Evolutionary conservation across 2,888 invertebrate species (phyloP).

Genomic region (Nymphalis c-album): DNA sequence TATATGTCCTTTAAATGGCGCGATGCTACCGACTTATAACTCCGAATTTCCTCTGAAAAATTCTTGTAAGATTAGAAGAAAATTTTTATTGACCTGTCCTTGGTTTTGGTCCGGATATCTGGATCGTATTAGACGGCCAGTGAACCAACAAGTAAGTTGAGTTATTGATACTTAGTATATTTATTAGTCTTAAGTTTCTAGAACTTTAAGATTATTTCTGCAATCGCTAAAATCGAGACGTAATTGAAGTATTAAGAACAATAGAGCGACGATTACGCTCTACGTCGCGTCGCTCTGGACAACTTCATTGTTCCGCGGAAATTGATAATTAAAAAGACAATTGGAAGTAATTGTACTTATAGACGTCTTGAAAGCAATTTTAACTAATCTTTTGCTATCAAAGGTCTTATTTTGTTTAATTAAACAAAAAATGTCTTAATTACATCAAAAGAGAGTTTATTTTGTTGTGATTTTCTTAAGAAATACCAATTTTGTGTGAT

Average conservation of each 20-base stretch:
- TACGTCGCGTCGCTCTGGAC: conserved; percentile 20
- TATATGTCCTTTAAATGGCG: no score
- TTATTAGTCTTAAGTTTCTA: conserved; percentile 3
- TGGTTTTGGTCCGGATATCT: neutral
- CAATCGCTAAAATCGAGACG: conserved; percentile 22
- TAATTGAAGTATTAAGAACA: conserved; percentile 27
- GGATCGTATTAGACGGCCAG: no score
- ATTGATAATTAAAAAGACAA: conserved; percentile 28
- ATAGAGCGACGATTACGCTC: conserved; percentile 23
- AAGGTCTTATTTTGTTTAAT: conserved; percentile 10
- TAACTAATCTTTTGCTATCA: conserved; percentile 8
- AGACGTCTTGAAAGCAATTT: conserved; percentile 10
- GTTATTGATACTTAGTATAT: no score
- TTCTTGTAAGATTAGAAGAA: no score
- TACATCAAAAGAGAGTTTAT: neutral
- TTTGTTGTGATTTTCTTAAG: no score
- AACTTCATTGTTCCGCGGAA: conserved; percentile 20
- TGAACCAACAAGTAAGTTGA: no score
- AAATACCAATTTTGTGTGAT: no score
- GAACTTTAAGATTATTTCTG: conserved; percentile 13
- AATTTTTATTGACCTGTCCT: no score
- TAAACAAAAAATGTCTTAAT: neutral
- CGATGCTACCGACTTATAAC: no score
- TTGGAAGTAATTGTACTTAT: conserved; percentile 22
- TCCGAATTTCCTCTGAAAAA: no score